These are phyloP conservation scores for Fratercula arctica DNA, from an alignment of 2,797 vertebrate species.

Conservation along the genomic window DNA sequence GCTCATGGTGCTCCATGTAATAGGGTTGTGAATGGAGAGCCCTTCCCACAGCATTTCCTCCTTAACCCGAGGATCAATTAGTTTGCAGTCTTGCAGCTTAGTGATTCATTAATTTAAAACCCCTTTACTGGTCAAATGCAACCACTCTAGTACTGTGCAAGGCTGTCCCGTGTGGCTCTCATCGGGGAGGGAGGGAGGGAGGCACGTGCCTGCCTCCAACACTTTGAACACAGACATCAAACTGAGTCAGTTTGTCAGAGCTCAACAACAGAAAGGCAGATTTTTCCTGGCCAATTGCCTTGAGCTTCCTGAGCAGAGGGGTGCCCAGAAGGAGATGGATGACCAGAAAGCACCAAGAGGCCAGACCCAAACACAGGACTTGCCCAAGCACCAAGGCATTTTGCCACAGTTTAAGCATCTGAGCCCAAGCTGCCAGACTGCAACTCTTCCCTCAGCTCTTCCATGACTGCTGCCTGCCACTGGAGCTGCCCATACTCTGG, in stretches of 20 bases:
- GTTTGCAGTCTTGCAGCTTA: neutral
- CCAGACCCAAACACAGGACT: neutral
- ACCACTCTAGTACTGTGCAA: neutral
- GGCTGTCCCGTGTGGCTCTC: fast-evolving
- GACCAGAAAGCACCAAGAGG: neutral
- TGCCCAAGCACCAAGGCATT: neutral
- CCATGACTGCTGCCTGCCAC: neutral
- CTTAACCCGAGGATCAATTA: neutral
- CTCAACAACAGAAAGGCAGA: neutral
- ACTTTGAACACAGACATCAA: neutral
- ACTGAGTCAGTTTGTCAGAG: neutral
- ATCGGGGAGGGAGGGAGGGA: neutral
- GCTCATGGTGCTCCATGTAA: neutral
- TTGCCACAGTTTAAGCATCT: neutral
- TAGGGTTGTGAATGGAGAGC: neutral
- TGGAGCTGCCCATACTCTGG: neutral
- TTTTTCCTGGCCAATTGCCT: neutral
- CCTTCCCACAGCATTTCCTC: neutral
- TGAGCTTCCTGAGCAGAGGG: neutral
- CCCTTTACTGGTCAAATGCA: neutral
- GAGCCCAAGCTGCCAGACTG: neutral
- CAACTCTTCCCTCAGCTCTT: neutral
- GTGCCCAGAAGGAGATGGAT: neutral
- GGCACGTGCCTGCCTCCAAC: neutral
- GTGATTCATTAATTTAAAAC: neutral